Evolutionary conservation across 2,113 vertebrate genomes (phyloP).

Genomic region (Salminus brasiliensis): DNA sequence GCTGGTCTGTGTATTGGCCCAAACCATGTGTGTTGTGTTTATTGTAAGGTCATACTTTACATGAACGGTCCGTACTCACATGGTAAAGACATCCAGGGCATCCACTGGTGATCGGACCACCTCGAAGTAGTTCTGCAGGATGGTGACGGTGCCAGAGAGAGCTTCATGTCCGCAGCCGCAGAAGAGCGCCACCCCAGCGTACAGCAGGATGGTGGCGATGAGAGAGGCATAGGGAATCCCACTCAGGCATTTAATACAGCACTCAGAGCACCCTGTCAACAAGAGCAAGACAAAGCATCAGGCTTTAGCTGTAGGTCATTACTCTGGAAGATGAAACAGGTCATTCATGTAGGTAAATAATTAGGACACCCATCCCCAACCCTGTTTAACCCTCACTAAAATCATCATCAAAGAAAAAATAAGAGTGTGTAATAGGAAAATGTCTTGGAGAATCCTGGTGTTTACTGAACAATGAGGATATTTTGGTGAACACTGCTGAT

Average conservation of each 20-base stretch:
- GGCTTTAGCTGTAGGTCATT: not conserved
- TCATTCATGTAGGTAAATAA: too few relatives aligned
- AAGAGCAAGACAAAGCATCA: constrained; percentile 28
- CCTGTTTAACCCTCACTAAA: too few relatives aligned
- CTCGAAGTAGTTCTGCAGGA: constrained; percentile 95
- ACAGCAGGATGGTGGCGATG: constrained; percentile 95
- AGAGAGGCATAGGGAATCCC: constrained; percentile 96
- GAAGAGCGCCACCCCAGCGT: constrained; percentile 94
- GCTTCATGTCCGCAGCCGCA: constrained; percentile 98
- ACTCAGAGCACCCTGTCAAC: constrained; percentile 91
- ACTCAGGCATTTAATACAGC: constrained; percentile 96
- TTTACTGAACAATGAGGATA: too few relatives aligned
- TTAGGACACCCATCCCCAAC: too few relatives aligned
- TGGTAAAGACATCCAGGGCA: constrained; percentile 84
- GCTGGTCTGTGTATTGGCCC: too few relatives aligned
- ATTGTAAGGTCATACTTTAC: not conserved
- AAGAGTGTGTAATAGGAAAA: too few relatives aligned
- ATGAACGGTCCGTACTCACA: constrained; percentile 72
- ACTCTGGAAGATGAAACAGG: too few relatives aligned
- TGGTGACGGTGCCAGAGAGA: constrained; percentile 92
- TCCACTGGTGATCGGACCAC: constrained; percentile 83
- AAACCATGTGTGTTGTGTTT: not conserved
- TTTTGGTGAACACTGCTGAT: too few relatives aligned
- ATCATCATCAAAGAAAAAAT: too few relatives aligned
- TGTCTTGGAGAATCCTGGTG: too few relatives aligned